Evolutionary conservation across 2,797 vertebrate species (phyloP).

Genomic region (Neosilurus mollespiculum): DNA sequence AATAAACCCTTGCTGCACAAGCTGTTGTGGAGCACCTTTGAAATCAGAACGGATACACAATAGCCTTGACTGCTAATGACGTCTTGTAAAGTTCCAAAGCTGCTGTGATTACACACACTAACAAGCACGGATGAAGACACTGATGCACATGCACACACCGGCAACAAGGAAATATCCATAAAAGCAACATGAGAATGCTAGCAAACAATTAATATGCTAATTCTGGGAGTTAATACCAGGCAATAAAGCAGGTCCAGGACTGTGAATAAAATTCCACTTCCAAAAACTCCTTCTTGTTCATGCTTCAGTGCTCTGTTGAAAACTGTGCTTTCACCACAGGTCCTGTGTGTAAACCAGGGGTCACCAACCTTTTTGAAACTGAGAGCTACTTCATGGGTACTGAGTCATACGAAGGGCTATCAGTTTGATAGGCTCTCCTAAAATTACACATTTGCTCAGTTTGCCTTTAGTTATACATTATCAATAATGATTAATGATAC

Average conservation of each 20-base stretch:
- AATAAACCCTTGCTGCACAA: slow-evolving; percentile 79
- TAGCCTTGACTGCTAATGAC: slow-evolving; percentile 83
- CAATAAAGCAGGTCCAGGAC: slow-evolving; percentile 53
- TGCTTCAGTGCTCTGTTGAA: slow-evolving; percentile 25
- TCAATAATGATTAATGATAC: no score
- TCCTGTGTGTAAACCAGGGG: not conserved
- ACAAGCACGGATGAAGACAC: slow-evolving; percentile 53
- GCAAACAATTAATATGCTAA: slow-evolving; percentile 76
- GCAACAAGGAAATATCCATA: slow-evolving; percentile 64
- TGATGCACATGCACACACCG: slow-evolving; percentile 24
- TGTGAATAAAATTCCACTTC: slow-evolving; percentile 44
- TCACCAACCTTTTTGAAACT: no score
- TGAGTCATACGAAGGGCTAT: no score
- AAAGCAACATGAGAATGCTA: slow-evolving; percentile 65
- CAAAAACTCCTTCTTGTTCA: slow-evolving; percentile 32
- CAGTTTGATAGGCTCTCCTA: no score
- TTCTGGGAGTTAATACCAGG: slow-evolving; percentile 56
- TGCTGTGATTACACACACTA: slow-evolving; percentile 74
- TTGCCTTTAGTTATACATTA: no score
- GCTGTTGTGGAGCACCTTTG: slow-evolving; percentile 84
- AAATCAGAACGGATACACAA: slow-evolving; percentile 79
- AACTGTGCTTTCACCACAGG: slow-evolving; percentile 26
- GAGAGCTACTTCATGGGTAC: no score
- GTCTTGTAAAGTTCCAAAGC: slow-evolving; percentile 82
- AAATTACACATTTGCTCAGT: no score